These are phyloP conservation scores for Hippocampus guttulatus DNA, from an alignment of 2,113 vertebrate species.

Conservation along the genomic window DNA sequence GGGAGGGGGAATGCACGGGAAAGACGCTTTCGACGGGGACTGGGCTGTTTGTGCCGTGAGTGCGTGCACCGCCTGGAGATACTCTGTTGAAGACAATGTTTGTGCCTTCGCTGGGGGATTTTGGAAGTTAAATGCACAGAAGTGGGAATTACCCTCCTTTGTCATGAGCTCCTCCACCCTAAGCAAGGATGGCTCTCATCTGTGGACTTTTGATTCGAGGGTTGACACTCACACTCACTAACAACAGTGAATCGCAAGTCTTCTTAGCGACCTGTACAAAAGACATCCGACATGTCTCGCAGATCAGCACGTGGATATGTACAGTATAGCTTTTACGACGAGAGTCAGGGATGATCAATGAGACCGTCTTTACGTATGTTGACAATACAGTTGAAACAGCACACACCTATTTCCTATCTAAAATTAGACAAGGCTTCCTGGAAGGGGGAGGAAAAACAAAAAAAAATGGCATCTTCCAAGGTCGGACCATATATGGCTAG, in stretches of 20 bases:
- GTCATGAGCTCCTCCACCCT: neutral
- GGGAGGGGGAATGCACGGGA: slow-evolving; percentile 58
- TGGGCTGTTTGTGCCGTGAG: slow-evolving; percentile 43
- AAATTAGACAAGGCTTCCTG: slow-evolving; percentile 19
- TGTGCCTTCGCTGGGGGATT: slow-evolving; percentile 44
- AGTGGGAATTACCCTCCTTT: slow-evolving; percentile 33
- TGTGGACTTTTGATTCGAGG: slow-evolving; percentile 14
- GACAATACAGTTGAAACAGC: slow-evolving; percentile 3
- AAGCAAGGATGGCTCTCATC: slow-evolving; percentile 39
- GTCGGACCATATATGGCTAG: slow-evolving; percentile 27
- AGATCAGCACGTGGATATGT: neutral
- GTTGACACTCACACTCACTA: slow-evolving; percentile 13
- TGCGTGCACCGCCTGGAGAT: slow-evolving; percentile 35
- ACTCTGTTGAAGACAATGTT: slow-evolving; percentile 26
- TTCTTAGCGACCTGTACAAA: slow-evolving; percentile 14
- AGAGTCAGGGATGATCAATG: neutral
- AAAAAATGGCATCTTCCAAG: slow-evolving; percentile 10
- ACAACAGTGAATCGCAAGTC: slow-evolving; percentile 29
- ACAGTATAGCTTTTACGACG: slow-evolving; percentile 3
- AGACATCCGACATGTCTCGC: neutral
- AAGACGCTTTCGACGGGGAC: slow-evolving; percentile 63
- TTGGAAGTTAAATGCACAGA: slow-evolving; percentile 10
- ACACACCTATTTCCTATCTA: slow-evolving; percentile 32
- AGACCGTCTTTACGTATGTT: neutral
- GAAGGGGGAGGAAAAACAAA: slow-evolving; percentile 1